These are phyloP conservation scores for Globodera rostochiensis DNA, from an alignment of 1,140 invertebrate genomes.

Conservation along the genomic window DNA sequence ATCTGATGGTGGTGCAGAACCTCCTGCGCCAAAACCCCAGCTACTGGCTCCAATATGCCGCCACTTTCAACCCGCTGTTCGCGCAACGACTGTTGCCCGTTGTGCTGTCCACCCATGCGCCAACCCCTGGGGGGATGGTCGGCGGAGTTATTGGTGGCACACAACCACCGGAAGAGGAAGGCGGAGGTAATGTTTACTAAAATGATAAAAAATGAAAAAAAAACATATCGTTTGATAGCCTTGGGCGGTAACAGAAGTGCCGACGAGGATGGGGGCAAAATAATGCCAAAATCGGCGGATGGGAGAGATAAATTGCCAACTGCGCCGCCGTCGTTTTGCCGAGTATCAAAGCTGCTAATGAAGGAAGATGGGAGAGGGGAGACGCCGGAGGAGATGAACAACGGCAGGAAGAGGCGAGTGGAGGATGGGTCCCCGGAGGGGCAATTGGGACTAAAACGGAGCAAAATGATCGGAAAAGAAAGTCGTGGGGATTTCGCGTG, in stretches of 20 bases:
- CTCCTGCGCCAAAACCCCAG: slow-evolving; percentile 79
- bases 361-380: not conserved
- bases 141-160: not conserved
- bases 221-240: not conserved
- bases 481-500: not conserved
- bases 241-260: not conserved
- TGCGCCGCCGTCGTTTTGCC: no score
- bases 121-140: not conserved
- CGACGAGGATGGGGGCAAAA: not conserved
- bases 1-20: slow-evolving; percentile 84
- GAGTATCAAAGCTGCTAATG: not conserved
- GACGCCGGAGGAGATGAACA: not conserved
- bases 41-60: slow-evolving; percentile 70
- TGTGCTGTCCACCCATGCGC: not conserved
- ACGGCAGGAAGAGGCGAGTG: not conserved
- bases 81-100: slow-evolving; percentile 36
- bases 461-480: not conserved
- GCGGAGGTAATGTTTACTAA: not conserved
- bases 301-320: not conserved
- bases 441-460: not conserved
- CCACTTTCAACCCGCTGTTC: slow-evolving; percentile 34
- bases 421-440: not conserved
- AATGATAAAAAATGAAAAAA: not conserved
- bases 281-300: not conserved
- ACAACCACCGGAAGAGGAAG: not conserved